Conservation (phyloP, 2,888 invertebrate species). For the Dynastes grantii region DNA sequence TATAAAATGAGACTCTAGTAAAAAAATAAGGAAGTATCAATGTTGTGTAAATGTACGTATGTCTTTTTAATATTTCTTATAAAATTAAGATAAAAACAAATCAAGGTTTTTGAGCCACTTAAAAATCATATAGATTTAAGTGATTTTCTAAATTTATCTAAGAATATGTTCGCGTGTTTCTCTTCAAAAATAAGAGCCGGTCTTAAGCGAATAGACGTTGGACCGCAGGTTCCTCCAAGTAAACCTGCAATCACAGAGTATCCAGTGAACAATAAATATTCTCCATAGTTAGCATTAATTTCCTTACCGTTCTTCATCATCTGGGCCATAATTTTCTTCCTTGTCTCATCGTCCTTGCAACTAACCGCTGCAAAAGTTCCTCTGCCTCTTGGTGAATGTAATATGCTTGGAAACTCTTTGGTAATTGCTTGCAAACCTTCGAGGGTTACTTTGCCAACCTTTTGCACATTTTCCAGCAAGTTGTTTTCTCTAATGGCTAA, state of each 20-base stretch:
- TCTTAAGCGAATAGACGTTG: conserved; percentile 84
- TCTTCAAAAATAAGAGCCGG: conserved; percentile 91
- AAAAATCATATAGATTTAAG: conserved; percentile 64
- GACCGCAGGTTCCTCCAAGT: conserved; percentile 90
- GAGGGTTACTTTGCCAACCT: conserved; percentile 80
- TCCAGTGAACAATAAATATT: neutral
- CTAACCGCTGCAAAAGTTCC: conserved; percentile 92
- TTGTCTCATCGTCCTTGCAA: conserved; percentile 74
- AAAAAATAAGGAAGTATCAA: too few species aligned
- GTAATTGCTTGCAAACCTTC: conserved; percentile 77
- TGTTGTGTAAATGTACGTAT: too few species aligned
- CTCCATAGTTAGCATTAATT: neutral
- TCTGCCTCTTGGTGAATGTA: conserved; percentile 88
- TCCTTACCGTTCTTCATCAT: conserved; percentile 81
- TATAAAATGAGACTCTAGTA: too few species aligned
- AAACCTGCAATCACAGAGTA: conserved; percentile 76
- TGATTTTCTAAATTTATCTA: conserved; percentile 84
- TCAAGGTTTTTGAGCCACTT: too few species aligned
- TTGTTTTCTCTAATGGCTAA: conserved; percentile 87
- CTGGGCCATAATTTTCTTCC: conserved; percentile 81
- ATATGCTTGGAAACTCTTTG: conserved; percentile 79
- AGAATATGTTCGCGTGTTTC: conserved; percentile 90
- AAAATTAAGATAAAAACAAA: too few species aligned
- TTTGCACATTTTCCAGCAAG: conserved; percentile 81
- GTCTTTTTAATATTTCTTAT: too few species aligned